Evolutionary conservation across 2,797 vertebrate genomes (phyloP).

Genomic region (Acipenser oxyrinchus): DNA sequence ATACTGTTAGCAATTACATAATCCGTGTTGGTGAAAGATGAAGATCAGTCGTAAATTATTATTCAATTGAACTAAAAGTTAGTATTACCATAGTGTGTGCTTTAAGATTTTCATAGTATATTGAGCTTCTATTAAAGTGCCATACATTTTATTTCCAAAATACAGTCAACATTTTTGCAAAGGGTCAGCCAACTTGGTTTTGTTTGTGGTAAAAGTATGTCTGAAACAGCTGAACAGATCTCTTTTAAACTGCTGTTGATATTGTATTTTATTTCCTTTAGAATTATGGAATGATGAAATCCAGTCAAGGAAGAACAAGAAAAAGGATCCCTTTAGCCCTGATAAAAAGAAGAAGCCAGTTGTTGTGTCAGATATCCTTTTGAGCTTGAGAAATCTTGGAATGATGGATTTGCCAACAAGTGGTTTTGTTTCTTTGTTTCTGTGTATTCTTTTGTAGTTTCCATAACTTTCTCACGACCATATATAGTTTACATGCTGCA

Average conservation of each 20-base stretch:
- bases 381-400: not conserved
- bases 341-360: constrained; percentile 96
- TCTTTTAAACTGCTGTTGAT: not conserved
- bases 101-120: too few relatives aligned
- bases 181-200: too few relatives aligned
- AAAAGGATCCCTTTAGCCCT: constrained; percentile 88
- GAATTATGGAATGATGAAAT: constrained; percentile 96
- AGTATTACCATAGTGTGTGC: too few relatives aligned
- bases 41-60: too few relatives aligned
- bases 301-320: constrained; percentile 84
- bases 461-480: constrained; percentile 76
- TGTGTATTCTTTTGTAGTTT: constrained; percentile 6
- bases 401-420: not conserved
- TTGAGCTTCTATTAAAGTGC: too few relatives aligned
- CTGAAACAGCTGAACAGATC: not conserved
- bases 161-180: too few relatives aligned
- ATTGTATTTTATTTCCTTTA: constrained; percentile 35
- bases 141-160: too few relatives aligned
- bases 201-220: not conserved
- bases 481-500: constrained; percentile 99
- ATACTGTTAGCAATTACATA: too few relatives aligned
- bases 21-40: too few relatives aligned
- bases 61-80: too few relatives aligned
- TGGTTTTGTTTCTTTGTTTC: not conserved
- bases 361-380: constrained; percentile 97